Evolutionary conservation across 92 coral and sea anemone species (phyloP).

Genomic region (Zoanthus sociatus): DNA sequence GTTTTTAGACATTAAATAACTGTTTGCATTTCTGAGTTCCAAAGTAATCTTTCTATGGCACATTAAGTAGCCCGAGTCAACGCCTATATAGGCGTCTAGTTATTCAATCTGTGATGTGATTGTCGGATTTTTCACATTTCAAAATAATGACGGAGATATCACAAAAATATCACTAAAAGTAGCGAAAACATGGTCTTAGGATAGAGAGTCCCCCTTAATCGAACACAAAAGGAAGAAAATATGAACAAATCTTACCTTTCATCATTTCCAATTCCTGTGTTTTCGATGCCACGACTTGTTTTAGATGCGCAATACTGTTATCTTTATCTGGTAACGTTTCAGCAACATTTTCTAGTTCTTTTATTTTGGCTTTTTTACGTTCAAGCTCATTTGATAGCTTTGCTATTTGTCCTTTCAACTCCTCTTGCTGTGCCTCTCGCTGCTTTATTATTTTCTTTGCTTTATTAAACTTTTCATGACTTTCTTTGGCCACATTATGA

Average conservation of each 20-base stretch:
- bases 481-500: conserved; percentile 33
- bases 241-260: conserved; percentile 7
- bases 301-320: conserved; percentile 13
- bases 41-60: too few relatives aligned
- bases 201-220: too few relatives aligned
- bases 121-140: too few relatives aligned
- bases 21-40: too few relatives aligned
- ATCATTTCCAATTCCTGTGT: conserved; percentile 14
- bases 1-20: too few relatives aligned
- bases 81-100: too few relatives aligned
- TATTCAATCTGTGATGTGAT: too few relatives aligned
- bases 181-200: too few relatives aligned
- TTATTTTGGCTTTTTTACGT: conserved; percentile 15
- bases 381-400: conserved; percentile 44
- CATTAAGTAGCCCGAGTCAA: too few relatives aligned
- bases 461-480: conserved; percentile 17
- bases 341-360: conserved; percentile 27
- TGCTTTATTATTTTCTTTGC: conserved; percentile 39
- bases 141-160: too few relatives aligned
- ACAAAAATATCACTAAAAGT: too few relatives aligned
- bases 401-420: neutral
- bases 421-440: conserved; percentile 23
- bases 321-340: conserved; percentile 40
- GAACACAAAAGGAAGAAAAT: too few relatives aligned
- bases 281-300: conserved; percentile 52